Conservation (phyloP, 2,797 vertebrate species). For the Myiotriccus ornatus region DNA sequence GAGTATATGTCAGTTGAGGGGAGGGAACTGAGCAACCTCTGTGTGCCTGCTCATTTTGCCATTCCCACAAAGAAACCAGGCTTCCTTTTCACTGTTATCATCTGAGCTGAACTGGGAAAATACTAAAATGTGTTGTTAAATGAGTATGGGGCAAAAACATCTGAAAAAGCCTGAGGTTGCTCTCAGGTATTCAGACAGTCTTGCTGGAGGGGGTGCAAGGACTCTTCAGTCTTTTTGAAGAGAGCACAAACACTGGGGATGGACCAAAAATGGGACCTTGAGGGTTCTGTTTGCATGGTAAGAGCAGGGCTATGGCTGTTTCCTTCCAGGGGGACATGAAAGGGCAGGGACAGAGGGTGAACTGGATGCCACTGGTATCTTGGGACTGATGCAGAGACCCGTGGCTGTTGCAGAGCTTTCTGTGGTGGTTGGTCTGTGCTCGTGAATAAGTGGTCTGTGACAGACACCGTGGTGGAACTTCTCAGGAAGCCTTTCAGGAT, state of each 20-base stretch:
- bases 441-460: not conserved
- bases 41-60: not conserved
- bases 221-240: not conserved
- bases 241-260: not conserved
- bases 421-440: no score
- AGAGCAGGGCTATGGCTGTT: not conserved
- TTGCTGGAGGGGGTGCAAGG: not conserved
- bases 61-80: not conserved
- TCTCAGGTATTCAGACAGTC: not conserved
- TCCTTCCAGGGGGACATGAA: not conserved
- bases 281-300: no score
- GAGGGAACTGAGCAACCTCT: not conserved
- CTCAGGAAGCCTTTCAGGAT: not conserved
- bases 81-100: not conserved
- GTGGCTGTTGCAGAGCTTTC: not conserved
- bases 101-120: not conserved
- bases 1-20: constrained; percentile 15
- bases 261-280: not conserved
- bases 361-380: not conserved
- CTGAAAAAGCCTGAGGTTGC: not conserved
- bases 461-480: fast-evolving
- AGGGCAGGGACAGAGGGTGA: not conserved
- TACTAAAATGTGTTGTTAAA: not conserved
- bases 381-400: no score
- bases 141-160: no score